phyloP scores from a whole-genome alignment of 2,113 vertebrate species.

The Centropus bengalensis region DNA sequence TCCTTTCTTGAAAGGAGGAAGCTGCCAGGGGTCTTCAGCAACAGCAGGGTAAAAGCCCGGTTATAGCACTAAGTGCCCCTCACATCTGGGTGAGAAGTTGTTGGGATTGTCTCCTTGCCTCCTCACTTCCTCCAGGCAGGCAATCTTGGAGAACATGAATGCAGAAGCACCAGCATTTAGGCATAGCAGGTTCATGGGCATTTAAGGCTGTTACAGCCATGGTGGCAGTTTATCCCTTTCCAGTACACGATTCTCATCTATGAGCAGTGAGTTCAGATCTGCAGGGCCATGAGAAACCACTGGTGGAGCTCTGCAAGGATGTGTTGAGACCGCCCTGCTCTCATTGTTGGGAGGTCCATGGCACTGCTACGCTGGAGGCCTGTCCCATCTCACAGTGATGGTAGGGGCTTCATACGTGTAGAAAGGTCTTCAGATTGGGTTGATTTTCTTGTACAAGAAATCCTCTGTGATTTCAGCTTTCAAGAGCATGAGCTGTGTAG shows the following conservation, averaged over 20 bases:
- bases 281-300: background rate
- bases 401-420: too few relatives aligned
- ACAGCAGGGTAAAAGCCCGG: background rate
- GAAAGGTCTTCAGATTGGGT: background rate
- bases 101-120: background rate
- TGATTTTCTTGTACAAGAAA: background rate
- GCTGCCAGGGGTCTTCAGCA: background rate
- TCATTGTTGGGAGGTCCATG: background rate
- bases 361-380: rapidly evolving
- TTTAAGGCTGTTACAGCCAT: background rate
- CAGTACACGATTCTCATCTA: background rate
- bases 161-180: background rate
- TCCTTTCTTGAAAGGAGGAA: background rate
- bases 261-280: background rate
- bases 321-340: background rate
- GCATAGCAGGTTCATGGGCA: too few relatives aligned
- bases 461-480: background rate
- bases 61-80: background rate
- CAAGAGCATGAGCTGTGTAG: background rate
- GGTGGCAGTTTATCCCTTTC: background rate
- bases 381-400: background rate
- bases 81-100: rapidly evolving
- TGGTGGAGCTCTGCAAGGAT: background rate
- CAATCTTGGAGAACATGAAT: background rate
- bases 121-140: background rate